Percentiles rank a stretch among this genome's conserved stretches.
phyloP scores from a whole-genome alignment of 1,140 invertebrate species.

The Streblospio benedicti region DNA sequence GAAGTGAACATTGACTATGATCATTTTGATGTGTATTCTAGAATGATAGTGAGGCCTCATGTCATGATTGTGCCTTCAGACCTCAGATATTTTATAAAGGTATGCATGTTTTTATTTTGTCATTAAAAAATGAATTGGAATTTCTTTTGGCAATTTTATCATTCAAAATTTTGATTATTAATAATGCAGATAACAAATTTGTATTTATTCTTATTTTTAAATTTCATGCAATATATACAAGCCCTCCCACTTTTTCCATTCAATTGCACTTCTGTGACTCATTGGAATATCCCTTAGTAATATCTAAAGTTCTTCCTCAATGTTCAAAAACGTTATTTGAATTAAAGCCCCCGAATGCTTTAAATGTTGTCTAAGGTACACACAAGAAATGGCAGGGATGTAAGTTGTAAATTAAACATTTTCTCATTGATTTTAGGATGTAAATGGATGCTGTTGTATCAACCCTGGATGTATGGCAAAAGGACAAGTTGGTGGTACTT shows the following conservation, averaged over 20 bases:
- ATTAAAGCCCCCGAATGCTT: too few species aligned
- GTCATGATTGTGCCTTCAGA: slow-evolving; percentile 75
- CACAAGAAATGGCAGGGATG: too few species aligned
- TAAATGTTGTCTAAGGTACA: too few species aligned
- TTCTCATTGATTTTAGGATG: slow-evolving; percentile 52
- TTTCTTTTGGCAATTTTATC: neutral
- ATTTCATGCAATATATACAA: neutral
- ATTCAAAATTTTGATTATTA: neutral
- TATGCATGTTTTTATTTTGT: slow-evolving; percentile 33
- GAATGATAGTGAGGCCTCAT: slow-evolving; percentile 60
- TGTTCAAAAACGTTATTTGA: neutral
- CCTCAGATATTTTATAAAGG: slow-evolving; percentile 72
- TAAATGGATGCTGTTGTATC: slow-evolving; percentile 66
- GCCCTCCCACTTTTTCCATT: neutral
- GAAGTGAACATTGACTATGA: slow-evolving; percentile 61
- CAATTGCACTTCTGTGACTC: neutral
- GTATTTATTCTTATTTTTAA: neutral
- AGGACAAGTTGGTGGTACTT: slow-evolving; percentile 53
- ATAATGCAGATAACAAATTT: neutral
- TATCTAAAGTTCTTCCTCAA: neutral
- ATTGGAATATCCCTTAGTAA: neutral
- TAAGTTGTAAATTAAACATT: slow-evolving; percentile 1
- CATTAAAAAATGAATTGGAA: neutral
- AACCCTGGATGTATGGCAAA: slow-evolving; percentile 76
- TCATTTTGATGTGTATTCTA: slow-evolving; percentile 52